Percentiles rank a stretch among this genome's conserved stretches.
Conservation (phyloP, 2,888 invertebrate genomes). For the Liodrosophila aerea region DNA sequence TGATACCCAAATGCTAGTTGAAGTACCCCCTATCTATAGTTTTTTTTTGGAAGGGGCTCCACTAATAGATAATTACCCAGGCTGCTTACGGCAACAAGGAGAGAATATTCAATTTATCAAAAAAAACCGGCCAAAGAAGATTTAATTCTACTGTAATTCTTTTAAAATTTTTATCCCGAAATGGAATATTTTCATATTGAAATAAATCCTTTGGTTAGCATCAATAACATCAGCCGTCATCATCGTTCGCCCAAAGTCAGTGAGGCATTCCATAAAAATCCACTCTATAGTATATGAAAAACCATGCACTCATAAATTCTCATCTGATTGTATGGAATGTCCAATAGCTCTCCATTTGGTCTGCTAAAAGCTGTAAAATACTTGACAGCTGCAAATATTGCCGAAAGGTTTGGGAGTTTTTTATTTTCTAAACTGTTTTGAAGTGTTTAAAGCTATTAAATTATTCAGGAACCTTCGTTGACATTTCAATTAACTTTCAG, state of each 20-base stretch:
- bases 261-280: background rate
- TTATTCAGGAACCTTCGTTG: constrained; percentile 4
- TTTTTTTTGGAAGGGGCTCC: no score
- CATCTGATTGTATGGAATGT: background rate
- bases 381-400: background rate
- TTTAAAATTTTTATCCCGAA: no score
- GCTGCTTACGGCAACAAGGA: no score
- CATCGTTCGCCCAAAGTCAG: constrained; percentile 31
- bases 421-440: background rate
- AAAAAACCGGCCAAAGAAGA: no score
- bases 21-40: no score
- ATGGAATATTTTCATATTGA: constrained; percentile 5
- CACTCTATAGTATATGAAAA: constrained; percentile 2
- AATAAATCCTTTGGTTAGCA: constrained; percentile 10
- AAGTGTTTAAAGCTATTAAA: constrained; percentile 2
- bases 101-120: no score
- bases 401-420: background rate
- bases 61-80: no score
- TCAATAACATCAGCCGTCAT: constrained; percentile 10
- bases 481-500: constrained; percentile 29
- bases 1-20: no score
- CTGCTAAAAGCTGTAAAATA: background rate
- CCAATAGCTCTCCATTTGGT: background rate
- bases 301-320: constrained; percentile 10
- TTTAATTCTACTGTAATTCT: no score